Percentiles rank a stretch among this genome's conserved stretches.
These are phyloP conservation scores for Arctia plantaginis DNA, from an alignment of 2,888 invertebrate genomes.

Conservation along the genomic window DNA sequence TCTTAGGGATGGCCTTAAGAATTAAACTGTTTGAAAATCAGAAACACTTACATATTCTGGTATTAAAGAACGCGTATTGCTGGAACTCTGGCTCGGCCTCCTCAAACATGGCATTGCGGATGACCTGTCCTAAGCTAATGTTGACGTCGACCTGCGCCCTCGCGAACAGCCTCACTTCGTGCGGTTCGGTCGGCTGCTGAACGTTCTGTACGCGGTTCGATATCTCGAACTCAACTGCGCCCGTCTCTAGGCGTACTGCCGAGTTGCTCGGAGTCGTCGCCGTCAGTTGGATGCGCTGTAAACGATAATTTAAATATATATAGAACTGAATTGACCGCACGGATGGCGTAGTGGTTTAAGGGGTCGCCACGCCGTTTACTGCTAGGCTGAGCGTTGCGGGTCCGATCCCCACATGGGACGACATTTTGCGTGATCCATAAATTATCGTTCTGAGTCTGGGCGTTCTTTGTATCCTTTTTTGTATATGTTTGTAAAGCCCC, in stretches of 20 bases:
- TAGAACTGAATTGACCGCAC: too few relatives aligned
- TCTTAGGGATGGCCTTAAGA: too few relatives aligned
- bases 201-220: constrained; percentile 98
- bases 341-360: too few relatives aligned
- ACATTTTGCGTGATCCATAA: too few relatives aligned
- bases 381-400: too few relatives aligned
- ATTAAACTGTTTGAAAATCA: background rate
- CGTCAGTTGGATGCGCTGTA: constrained; percentile 96
- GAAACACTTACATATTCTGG: constrained; percentile 90
- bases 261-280: constrained; percentile 99
- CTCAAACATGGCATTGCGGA: constrained; percentile 97
- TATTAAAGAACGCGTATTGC: constrained; percentile 99
- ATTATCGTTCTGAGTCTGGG: too few relatives aligned
- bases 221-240: constrained; percentile 96
- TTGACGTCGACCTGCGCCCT: constrained; percentile 93
- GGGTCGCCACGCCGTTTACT: too few relatives aligned
- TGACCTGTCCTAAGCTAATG: constrained; percentile 97
- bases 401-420: too few relatives aligned
- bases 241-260: constrained; percentile 98
- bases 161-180: constrained; percentile 91
- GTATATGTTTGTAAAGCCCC: too few relatives aligned
- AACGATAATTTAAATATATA: background rate
- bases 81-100: constrained; percentile 99
- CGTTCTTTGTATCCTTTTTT: too few relatives aligned
- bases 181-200: constrained; percentile 91